Percentiles rank a stretch among this genome's conserved stretches.
These are phyloP conservation scores for Schrankia costaestrigalis DNA, from an alignment of 2,888 invertebrate species.

Conservation along the genomic window DNA sequence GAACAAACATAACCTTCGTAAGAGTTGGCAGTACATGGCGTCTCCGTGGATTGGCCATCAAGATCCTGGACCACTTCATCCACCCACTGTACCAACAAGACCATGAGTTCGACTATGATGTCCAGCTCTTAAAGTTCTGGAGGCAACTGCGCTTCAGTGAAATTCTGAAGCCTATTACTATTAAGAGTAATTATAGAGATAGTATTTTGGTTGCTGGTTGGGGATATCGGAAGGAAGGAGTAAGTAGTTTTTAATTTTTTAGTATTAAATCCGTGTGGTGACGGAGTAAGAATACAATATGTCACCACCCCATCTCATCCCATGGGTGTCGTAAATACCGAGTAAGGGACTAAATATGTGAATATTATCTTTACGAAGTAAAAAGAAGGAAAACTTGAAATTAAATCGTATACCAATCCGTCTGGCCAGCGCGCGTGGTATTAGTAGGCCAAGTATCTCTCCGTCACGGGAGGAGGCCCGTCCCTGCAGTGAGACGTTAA, in stretches of 20 bases:
- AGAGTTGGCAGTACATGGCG: constrained; percentile 47
- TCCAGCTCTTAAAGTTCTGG: constrained; percentile 45
- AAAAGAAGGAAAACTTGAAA: no score
- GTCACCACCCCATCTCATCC: no score
- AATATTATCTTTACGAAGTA: no score
- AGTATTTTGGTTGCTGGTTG: constrained; percentile 52
- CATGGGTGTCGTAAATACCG: no score
- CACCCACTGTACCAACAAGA: constrained; percentile 46
- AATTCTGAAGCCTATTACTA: constrained; percentile 31
- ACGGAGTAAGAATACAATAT: not conserved
- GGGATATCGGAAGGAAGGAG: constrained; percentile 58
- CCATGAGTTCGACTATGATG: constrained; percentile 57
- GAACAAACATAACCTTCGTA: constrained; percentile 35
- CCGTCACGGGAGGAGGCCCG: no score
- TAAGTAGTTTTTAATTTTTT: constrained; percentile 20
- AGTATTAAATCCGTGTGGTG: not conserved
- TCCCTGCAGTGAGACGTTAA: no score
- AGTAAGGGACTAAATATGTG: no score
- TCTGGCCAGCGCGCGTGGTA: no score
- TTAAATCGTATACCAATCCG: no score
- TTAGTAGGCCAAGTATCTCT: no score
- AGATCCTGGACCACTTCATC: constrained; percentile 37
- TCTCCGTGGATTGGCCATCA: constrained; percentile 36
- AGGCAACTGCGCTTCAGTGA: constrained; percentile 35
- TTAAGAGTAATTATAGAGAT: constrained; percentile 35